Evolutionary conservation across 2,797 vertebrate genomes (phyloP), one percentile per base, ranked within the genome.

Genomic region (Phoxinus dragarum): DNA sequence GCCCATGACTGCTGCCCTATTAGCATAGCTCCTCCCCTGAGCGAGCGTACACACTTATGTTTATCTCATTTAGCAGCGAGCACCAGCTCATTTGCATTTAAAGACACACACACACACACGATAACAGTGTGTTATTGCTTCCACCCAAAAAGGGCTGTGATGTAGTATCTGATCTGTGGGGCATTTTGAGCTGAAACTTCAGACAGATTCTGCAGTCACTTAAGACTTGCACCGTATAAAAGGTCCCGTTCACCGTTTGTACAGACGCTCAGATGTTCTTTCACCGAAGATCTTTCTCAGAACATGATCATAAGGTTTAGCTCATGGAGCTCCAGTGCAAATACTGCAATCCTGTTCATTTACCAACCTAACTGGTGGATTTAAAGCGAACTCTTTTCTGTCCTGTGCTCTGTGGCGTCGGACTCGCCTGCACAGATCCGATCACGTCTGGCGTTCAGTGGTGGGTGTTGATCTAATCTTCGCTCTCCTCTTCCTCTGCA

Each of bases 401-500:
- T 54, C 3, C 21, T 21, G 3, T 54, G 7, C 7, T 21, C 52
- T 54, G 17, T 54, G 19, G 2, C 2, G 49, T 3, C 19, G 19
- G 17, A 7, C 56, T 3, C 56, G 5, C 5, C 56, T 59, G 54
- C 56, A 11, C 19, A n/a, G 54, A 59, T 10, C 19, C 21, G 23
- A 59, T n/a, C 56, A 11, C n/a, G 16, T 27, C n/a, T 61, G 59
- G 10, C 11, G 59, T 61, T 61, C 59, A 27, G 23, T 11, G 54
- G 12, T 16, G 7, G 36, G 5, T 11, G 59, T 14, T 31, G 44
- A 23, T 71, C 14, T 19, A 85, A 85, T 85, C 76, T 38, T 11
- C 12, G 12, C 67, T 85, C 78, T 54, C 87, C n/a, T 93, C 59
- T 49, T 49, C 86, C 92, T 88, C 91, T 96, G 94, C 95, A 98